phyloP scores from a whole-genome alignment of 2,113 vertebrate genomes.

The Formicarius rufipectus region DNA sequence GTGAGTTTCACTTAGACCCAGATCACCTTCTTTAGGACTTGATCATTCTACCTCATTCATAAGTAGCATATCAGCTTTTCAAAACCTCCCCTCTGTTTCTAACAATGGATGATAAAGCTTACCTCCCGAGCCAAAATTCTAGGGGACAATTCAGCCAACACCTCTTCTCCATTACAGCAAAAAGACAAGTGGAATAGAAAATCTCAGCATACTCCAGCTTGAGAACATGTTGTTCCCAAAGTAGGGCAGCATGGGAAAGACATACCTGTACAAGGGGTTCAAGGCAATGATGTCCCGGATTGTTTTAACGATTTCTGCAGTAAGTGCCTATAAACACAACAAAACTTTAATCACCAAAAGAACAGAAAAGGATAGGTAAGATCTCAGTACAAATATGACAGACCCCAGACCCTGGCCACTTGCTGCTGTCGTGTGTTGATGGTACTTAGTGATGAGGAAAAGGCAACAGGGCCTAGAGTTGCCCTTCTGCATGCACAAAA shows the following conservation, averaged over 20 bases:
- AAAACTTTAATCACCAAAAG: not conserved
- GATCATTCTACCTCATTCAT: accelerated
- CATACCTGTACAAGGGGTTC: slow-evolving; percentile 93
- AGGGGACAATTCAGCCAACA: not conserved
- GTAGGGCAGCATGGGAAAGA: not conserved
- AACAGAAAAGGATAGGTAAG: not conserved
- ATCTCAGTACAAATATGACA: not conserved
- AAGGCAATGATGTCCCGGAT: slow-evolving; percentile 97
- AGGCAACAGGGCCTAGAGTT: not conserved
- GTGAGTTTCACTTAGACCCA: not conserved
- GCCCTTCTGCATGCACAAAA: not conserved
- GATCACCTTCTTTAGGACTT: not conserved
- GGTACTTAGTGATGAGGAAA: not conserved
- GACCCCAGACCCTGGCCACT: not conserved
- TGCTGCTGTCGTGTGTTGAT: too few species aligned
- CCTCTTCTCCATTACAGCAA: not conserved
- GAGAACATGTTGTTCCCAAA: not conserved
- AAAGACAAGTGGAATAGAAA: not conserved
- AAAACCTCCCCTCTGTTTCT: not conserved
- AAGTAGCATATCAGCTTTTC: not conserved
- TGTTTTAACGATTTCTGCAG: slow-evolving; percentile 98
- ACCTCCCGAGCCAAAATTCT: not conserved
- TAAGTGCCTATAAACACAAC: slow-evolving; percentile 82
- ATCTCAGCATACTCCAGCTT: not conserved
- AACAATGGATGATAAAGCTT: not conserved